phyloP scores from a whole-genome alignment of 2,888 invertebrate species.

The Fabriciana adippe region DNA sequence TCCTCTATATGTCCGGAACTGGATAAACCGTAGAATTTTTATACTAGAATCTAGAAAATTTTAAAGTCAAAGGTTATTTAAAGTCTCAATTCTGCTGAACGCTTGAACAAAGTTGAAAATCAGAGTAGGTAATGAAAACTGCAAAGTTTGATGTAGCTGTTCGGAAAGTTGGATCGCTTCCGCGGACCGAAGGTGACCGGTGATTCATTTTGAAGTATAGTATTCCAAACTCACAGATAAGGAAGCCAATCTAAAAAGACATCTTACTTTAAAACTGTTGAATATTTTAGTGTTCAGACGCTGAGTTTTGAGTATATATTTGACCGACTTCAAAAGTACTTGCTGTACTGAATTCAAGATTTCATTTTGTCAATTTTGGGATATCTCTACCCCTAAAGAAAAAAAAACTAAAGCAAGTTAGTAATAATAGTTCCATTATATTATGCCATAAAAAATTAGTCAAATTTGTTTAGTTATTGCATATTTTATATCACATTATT shows the following conservation, averaged over 20 bases:
- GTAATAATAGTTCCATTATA: too few species aligned
- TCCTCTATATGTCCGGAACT: too few species aligned
- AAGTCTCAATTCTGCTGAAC: slow-evolving; percentile 27
- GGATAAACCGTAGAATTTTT: neutral
- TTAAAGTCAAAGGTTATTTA: slow-evolving; percentile 16
- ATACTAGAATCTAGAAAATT: slow-evolving; percentile 17
- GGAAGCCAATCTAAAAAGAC: slow-evolving; percentile 30
- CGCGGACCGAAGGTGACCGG: slow-evolving; percentile 40
- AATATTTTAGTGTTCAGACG: slow-evolving; percentile 1
- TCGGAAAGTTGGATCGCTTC: slow-evolving; percentile 38
- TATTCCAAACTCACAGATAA: slow-evolving; percentile 31
- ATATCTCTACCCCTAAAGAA: too few species aligned
- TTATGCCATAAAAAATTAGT: too few species aligned
- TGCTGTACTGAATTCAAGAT: too few species aligned
- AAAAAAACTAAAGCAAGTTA: too few species aligned
- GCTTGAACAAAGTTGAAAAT: slow-evolving; percentile 32
- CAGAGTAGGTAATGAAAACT: slow-evolving; percentile 44
- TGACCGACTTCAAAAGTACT: neutral
- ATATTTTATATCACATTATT: too few species aligned
- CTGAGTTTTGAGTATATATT: too few species aligned
- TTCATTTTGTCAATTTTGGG: too few species aligned
- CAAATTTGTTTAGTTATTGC: too few species aligned
- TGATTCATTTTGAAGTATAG: slow-evolving; percentile 27
- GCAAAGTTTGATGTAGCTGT: slow-evolving; percentile 44
- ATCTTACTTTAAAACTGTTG: slow-evolving; percentile 8